These are phyloP conservation scores for Desoria tigrina DNA, from an alignment of 2,888 invertebrate genomes.

Conservation along the genomic window DNA sequence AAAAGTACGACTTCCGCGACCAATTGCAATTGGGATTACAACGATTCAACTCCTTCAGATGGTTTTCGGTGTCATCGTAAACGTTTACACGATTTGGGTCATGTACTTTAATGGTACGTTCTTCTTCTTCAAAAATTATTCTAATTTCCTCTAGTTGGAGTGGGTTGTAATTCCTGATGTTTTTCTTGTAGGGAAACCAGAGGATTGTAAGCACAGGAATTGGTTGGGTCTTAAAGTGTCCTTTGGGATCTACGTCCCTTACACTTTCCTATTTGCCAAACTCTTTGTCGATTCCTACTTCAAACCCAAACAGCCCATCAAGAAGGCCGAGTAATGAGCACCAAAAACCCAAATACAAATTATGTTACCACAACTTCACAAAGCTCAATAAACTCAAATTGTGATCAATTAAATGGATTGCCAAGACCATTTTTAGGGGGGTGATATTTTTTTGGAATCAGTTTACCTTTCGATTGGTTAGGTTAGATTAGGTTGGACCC, in stretches of 20 bases:
- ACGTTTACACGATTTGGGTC: slow-evolving; percentile 37
- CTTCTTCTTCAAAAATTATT: too few relatives aligned
- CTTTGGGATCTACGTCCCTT: slow-evolving; percentile 48
- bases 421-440: too few relatives aligned
- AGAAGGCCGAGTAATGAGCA: slow-evolving; percentile 10
- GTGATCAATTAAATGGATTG: too few relatives aligned
- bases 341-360: too few relatives aligned
- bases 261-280: slow-evolving; percentile 48
- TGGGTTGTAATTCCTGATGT: too few relatives aligned
- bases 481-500: too few relatives aligned
- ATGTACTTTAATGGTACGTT: slow-evolving; percentile 40
- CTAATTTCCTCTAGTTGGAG: neutral
- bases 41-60: slow-evolving; percentile 47
- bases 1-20: slow-evolving; percentile 41
- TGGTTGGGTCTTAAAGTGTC: slow-evolving; percentile 50
- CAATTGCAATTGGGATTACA: slow-evolving; percentile 47
- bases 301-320: slow-evolving; percentile 27
- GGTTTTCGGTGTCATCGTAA: slow-evolving; percentile 45
- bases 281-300: slow-evolving; percentile 47
- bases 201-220: slow-evolving; percentile 42
- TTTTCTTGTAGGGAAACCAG: slow-evolving; percentile 31
- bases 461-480: too few relatives aligned
- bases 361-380: too few relatives aligned
- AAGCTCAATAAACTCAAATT: too few relatives aligned
- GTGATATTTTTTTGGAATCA: too few relatives aligned